Percentiles rank a stretch among this genome's conserved stretches.
Conservation (phyloP, 2,888 invertebrate species). For the Nectonema munidae region DNA sequence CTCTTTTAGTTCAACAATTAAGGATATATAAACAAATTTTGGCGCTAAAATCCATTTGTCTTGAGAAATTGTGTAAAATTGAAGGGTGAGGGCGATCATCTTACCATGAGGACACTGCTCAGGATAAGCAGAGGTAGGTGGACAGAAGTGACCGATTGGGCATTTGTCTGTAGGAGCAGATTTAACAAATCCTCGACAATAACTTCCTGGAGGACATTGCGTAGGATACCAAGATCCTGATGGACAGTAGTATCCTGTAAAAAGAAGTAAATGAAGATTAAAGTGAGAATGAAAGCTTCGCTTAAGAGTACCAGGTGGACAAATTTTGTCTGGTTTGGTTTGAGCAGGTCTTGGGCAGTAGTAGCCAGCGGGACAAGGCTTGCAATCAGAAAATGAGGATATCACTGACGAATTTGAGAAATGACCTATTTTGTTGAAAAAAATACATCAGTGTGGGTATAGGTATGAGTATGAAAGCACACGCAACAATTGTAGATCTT, state of each 20-base stretch:
- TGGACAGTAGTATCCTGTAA: conserved; percentile 8
- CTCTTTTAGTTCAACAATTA: no score
- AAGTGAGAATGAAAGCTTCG: not conserved
- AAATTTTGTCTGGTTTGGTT: not conserved
- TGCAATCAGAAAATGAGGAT: conserved; percentile 6
- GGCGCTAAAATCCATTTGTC: no score
- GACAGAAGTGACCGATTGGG: conserved; percentile 10
- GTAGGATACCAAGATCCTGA: conserved; percentile 10
- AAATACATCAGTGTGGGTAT: no score
- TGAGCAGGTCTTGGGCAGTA: conserved; percentile 10
- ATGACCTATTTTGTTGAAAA: not conserved
- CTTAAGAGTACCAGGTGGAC: conserved; percentile 10
- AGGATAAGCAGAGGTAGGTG: conserved; percentile 8
- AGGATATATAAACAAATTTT: no score
- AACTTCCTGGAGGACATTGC: conserved; percentile 11
- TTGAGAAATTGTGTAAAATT: no score
- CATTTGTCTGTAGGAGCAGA: conserved; percentile 9
- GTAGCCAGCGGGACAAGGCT: conserved; percentile 6
- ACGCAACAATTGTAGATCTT: no score
- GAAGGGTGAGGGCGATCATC: no score
- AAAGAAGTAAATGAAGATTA: not conserved
- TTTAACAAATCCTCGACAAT: conserved; percentile 8
- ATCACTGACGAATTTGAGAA: conserved; percentile 2
- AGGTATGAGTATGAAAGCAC: no score
- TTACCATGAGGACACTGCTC: conserved; percentile 11